A percentile compares a stretch with the other conserved stretches of the same genome.
Evolutionary conservation across 1,140 invertebrate species (phyloP).

Genomic region (Amphibalanus amphitrite): DNA sequence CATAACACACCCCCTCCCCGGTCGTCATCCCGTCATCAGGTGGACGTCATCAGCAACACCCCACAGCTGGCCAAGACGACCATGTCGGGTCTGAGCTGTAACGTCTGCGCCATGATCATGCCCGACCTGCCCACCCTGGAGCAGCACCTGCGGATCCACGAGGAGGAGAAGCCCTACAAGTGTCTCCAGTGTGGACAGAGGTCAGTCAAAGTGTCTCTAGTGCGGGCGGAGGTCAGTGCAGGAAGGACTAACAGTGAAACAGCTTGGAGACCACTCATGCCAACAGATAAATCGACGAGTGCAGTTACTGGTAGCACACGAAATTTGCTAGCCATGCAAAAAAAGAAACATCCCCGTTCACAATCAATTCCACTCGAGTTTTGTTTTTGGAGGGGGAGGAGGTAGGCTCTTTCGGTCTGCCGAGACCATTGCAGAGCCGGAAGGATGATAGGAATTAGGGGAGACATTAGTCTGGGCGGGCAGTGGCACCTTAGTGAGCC

Average conservation of each 20-base stretch:
- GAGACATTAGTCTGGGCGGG: too few species aligned
- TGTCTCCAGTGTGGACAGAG: slow-evolving; percentile 78
- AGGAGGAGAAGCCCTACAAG: slow-evolving; percentile 62
- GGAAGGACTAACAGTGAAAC: not conserved
- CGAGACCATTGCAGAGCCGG: too few species aligned
- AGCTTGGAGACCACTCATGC: not conserved
- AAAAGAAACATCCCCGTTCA: too few species aligned
- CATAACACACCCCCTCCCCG: too few species aligned
- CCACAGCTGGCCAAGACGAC: not conserved
- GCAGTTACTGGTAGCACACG: not conserved
- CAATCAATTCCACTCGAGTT: too few species aligned
- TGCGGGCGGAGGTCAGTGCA: not conserved
- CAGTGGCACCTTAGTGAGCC: too few species aligned
- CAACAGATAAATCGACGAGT: not conserved
- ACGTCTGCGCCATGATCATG: slow-evolving; percentile 19
- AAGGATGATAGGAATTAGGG: too few species aligned
- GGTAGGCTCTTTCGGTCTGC: too few species aligned
- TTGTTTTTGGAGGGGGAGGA: too few species aligned
- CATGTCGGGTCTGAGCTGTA: slow-evolving; percentile 14
- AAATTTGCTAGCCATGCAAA: not conserved
- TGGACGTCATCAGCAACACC: not conserved
- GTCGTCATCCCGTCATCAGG: too few species aligned
- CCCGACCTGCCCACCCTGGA: slow-evolving; percentile 17
- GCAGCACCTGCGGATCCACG: slow-evolving; percentile 18
- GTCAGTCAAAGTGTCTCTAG: not conserved